Base-by-base conservation (phyloP, 2,113 vertebrate species). In the Syngnathus typhle region DNA sequence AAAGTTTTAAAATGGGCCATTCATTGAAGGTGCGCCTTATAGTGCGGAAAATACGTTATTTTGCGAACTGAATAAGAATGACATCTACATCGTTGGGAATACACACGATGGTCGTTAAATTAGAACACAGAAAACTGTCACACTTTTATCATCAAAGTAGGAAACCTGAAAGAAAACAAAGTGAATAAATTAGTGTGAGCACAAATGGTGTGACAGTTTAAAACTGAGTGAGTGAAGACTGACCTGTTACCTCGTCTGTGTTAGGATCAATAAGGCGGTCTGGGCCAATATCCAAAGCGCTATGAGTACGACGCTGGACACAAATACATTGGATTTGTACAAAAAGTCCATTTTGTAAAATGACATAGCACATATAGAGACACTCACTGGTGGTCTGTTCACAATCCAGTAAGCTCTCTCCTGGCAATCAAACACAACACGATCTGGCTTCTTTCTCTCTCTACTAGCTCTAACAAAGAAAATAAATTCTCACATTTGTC, bases 401-500 rank as follows among this genome's bases (percentile, higher is more conserved):
- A 98, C 91, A 11, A 98, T 91, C 96, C 97, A 99, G 67, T 96
- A 96, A 0, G 96, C 96, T 78, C 95, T 94, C 85, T 98, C 97
- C 89, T 99, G 96, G 85, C 94, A 95, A 71, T 98, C 94, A 81
- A 97, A 86, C 1, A 96, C 93, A 0, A 95, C 94, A 7, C 95
- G 91, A 67, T 99, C 97, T 0, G 88, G 90, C 68, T 98, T 98
- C 82, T 87, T 93, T 75, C 95, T 88, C 76, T 94, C 93, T 77
- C 93, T 94, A 18, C 91, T 93, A 2, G 93, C 91, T 81, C 97
- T 98, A 87, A 64, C 1, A 65, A 43, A 43, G 12, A 43, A 43
- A 43, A 43, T 1, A 43, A 43, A 43, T 13, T 43, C 11, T 18
- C 44, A 39, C 15, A 37, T 38, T 21, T n/a, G 19, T 41, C 15